These are phyloP conservation scores for Luperina nickerlii DNA, from an alignment of 2,888 invertebrate species.

Conservation along the genomic window DNA sequence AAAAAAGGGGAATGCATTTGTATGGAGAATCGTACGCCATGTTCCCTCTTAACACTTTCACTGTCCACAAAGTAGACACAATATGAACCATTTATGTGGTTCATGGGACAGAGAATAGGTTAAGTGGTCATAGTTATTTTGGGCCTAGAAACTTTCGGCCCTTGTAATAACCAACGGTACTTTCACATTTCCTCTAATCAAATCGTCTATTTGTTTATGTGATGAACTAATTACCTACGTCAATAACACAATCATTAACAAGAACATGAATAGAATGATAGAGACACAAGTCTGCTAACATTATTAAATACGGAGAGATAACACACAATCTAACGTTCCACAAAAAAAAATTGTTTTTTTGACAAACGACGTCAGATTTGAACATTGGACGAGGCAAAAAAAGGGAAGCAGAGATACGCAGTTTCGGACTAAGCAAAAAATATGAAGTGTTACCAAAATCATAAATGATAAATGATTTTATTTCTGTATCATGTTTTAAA, in stretches of 20 bases:
- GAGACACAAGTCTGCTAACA: not conserved
- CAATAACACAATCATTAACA: not conserved
- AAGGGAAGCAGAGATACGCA: not conserved
- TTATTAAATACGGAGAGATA: conserved; percentile 18
- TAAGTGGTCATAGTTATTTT: not conserved
- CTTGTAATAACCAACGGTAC: not conserved
- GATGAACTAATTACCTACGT: not conserved
- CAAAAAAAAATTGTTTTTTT: not conserved
- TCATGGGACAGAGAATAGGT: too few relatives aligned
- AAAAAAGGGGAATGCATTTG: too few relatives aligned
- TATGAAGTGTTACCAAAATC: not conserved
- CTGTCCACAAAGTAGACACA: too few relatives aligned
- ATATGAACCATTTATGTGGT: too few relatives aligned
- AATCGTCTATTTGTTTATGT: not conserved
- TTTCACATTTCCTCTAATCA: not conserved
- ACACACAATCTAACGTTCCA: conserved; percentile 18
- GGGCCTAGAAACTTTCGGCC: too few relatives aligned
- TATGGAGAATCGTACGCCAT: too few relatives aligned
- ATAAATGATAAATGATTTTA: not conserved
- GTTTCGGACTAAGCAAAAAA: not conserved
- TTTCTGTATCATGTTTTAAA: too few relatives aligned
- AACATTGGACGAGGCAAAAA: not conserved
- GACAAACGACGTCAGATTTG: conserved; percentile 9
- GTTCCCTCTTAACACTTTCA: too few relatives aligned
- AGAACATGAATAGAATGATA: conserved; percentile 1